Conservation (phyloP, 2,113 vertebrate genomes). For the Pelecanoides urinatrix region DNA sequence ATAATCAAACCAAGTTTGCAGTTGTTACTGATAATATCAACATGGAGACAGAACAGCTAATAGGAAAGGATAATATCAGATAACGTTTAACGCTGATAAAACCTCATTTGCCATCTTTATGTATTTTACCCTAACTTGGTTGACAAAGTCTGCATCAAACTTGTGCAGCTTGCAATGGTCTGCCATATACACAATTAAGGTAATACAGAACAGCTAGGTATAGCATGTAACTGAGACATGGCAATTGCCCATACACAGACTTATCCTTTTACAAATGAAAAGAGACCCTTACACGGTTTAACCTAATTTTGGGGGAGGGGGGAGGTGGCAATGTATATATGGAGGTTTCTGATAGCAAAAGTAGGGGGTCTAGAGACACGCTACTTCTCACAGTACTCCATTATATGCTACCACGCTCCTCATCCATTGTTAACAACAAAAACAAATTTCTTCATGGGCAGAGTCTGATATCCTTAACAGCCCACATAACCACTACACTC, state of each 20-base stretch:
- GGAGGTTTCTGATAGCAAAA: background rate
- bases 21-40: background rate
- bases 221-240: background rate
- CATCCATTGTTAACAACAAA: rapidly evolving
- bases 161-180: background rate
- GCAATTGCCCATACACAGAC: background rate
- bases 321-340: background rate
- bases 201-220: background rate
- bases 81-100: background rate
- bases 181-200: background rate
- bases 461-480: background rate
- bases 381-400: background rate
- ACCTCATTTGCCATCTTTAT: background rate
- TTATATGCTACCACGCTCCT: rapidly evolving
- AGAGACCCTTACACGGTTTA: background rate
- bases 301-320: rapidly evolving
- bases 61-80: background rate
- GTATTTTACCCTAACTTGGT: background rate
- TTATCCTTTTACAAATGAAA: background rate
- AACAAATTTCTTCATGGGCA: background rate
- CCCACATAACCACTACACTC: background rate
- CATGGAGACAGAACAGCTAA: background rate
- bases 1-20: background rate
- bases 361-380: background rate
- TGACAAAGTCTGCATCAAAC: background rate